phyloP scores from a whole-genome alignment of 2,888 invertebrate species.

The Phorcus lineatus region DNA sequence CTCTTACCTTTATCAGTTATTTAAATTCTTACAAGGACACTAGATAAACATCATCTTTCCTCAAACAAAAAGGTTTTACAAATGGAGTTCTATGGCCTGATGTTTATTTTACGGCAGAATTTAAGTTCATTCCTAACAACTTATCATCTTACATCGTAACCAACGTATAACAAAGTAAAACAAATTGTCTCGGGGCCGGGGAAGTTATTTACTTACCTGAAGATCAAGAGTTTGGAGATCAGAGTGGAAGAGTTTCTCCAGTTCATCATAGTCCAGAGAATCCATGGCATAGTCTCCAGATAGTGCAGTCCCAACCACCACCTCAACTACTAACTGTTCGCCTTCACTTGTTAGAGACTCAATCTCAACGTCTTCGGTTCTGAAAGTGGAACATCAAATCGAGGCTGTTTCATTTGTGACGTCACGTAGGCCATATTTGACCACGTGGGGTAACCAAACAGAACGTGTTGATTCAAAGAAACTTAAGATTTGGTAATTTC shows the following conservation, averaged over 20 bases:
- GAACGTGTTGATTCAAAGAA: neutral
- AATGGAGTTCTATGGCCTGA: too few relatives aligned
- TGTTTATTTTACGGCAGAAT: too few relatives aligned
- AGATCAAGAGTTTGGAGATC: constrained; percentile 38
- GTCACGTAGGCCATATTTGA: constrained; percentile 16
- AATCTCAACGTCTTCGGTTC: constrained; percentile 23
- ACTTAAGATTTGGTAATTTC: neutral
- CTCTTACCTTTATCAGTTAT: too few relatives aligned
- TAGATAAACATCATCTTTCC: too few relatives aligned
- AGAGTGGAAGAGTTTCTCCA: constrained; percentile 40
- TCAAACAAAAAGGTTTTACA: too few relatives aligned
- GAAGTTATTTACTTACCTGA: constrained; percentile 30
- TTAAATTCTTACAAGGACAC: too few relatives aligned
- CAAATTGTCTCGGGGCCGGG: too few relatives aligned
- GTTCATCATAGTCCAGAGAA: constrained; percentile 36
- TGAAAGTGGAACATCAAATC: neutral
- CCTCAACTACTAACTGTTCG: constrained; percentile 22
- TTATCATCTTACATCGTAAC: too few relatives aligned
- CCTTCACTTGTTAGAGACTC: neutral
- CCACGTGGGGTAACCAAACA: constrained; percentile 22
- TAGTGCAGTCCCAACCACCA: constrained; percentile 10
- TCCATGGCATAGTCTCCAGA: constrained; percentile 29
- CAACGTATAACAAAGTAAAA: too few relatives aligned
- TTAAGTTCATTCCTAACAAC: too few relatives aligned
- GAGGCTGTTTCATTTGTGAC: constrained; percentile 3